These are phyloP conservation scores for Pteruthius melanotis DNA, from an alignment of 2,113 vertebrate species.

Conservation along the genomic window DNA sequence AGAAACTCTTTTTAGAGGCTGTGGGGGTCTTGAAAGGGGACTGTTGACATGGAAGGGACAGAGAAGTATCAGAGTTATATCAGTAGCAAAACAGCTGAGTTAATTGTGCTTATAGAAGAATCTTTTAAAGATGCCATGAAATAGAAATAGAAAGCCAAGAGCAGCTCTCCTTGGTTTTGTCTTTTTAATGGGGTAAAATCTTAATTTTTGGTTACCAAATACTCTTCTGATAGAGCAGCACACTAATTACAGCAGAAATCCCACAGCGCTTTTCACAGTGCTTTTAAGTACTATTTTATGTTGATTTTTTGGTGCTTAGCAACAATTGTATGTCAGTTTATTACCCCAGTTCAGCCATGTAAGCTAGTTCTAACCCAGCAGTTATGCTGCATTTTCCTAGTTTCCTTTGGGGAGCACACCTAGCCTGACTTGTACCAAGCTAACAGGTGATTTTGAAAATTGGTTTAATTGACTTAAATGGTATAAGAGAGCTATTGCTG, in stretches of 20 bases:
- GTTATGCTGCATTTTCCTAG: neutral
- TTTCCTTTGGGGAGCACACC: neutral
- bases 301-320: neutral
- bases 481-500: neutral
- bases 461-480: neutral
- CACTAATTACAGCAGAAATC: neutral
- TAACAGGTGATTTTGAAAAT: neutral
- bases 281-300: neutral
- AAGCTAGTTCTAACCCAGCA: neutral
- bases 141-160: neutral
- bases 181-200: neutral
- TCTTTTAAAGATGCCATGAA: neutral
- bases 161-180: neutral
- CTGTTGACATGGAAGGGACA: neutral
- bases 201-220: neutral
- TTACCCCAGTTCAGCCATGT: neutral
- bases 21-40: neutral
- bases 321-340: neutral
- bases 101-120: neutral
- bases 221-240: neutral
- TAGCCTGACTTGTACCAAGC: neutral
- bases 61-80: neutral
- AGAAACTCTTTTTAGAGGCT: neutral
- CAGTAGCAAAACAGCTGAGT: neutral
- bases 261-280: accelerated